A percentile compares a stretch with the other conserved stretches of the same genome.
These are phyloP conservation scores for Agriotes lineatus DNA, from an alignment of 2,888 invertebrate species.

Conservation along the genomic window DNA sequence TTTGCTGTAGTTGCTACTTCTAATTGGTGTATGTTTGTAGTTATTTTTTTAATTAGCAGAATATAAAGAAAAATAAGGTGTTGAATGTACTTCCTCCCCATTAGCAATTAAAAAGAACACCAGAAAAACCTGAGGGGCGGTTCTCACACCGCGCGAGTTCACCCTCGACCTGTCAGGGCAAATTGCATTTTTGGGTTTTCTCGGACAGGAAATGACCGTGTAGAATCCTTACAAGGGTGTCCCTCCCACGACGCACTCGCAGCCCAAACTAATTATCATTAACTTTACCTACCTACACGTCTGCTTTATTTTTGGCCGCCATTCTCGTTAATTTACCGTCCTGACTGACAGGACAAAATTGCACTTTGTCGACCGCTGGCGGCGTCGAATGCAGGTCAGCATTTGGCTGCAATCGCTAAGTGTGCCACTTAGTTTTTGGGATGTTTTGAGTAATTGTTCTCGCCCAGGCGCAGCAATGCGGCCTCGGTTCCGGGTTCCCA, in stretches of 20 bases:
- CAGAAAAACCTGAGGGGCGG: constrained; percentile 21
- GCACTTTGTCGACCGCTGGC: constrained; percentile 16
- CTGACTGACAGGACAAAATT: constrained; percentile 21
- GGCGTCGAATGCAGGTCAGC: background rate
- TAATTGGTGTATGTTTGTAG: too few relatives aligned
- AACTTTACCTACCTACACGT: constrained; percentile 45
- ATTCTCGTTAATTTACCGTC: constrained; percentile 20
- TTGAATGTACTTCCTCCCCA: too few relatives aligned
- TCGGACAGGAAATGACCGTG: constrained; percentile 51
- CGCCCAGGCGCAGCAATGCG: too few relatives aligned
- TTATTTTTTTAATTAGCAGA: too few relatives aligned
- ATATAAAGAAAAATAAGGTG: too few relatives aligned
- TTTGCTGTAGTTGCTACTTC: too few relatives aligned
- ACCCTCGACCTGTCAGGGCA: constrained; percentile 46
- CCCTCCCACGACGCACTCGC: constrained; percentile 44
- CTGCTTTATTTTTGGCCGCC: constrained; percentile 40
- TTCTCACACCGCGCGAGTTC: constrained; percentile 24
- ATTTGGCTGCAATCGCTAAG: too few relatives aligned
- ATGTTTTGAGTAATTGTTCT: background rate
- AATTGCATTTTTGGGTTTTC: constrained; percentile 52
- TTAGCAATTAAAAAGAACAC: background rate
- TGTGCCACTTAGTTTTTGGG: background rate
- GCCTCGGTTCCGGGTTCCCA: background rate
- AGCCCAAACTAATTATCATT: constrained; percentile 47
- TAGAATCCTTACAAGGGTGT: constrained; percentile 44